Conservation (phyloP, 2,113 vertebrate genomes). For the Peucedramus taeniatus region DNA sequence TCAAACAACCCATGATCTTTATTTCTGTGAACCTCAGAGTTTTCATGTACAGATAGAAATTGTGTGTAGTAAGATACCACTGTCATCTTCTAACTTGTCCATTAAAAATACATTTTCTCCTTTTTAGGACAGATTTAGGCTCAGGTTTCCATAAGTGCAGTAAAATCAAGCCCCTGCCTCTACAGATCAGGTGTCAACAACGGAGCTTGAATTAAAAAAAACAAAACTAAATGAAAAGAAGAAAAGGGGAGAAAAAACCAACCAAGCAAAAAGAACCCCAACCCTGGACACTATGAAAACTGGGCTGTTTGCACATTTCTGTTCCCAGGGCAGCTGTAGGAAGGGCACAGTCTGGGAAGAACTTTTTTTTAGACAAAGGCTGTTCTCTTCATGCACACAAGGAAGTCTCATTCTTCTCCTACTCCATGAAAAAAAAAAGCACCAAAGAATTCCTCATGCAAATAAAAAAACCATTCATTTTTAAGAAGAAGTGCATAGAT, state of each 20-base stretch:
- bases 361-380: conserved; percentile 7
- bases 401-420: neutral
- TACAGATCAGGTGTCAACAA: neutral
- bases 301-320: neutral
- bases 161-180: neutral
- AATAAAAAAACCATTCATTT: conserved; percentile 43
- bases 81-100: neutral
- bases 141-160: neutral
- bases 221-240: neutral
- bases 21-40: neutral
- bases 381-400: conserved; percentile 11
- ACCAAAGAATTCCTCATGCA: neutral
- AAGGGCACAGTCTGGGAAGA: neutral
- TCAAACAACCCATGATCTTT: neutral
- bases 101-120: neutral
- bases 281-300: neutral
- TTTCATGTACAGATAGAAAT: neutral
- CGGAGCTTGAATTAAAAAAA: neutral
- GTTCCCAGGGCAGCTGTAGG: neutral
- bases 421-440: neutral
- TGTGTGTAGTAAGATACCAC: neutral
- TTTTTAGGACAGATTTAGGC: neutral
- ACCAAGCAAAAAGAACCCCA: neutral
- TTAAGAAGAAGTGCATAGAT: neutral
- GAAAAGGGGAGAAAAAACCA: fast-evolving